phyloP scores from a whole-genome alignment of 2,113 vertebrate genomes.

The Rhegmatorhina hoffmannsi region DNA sequence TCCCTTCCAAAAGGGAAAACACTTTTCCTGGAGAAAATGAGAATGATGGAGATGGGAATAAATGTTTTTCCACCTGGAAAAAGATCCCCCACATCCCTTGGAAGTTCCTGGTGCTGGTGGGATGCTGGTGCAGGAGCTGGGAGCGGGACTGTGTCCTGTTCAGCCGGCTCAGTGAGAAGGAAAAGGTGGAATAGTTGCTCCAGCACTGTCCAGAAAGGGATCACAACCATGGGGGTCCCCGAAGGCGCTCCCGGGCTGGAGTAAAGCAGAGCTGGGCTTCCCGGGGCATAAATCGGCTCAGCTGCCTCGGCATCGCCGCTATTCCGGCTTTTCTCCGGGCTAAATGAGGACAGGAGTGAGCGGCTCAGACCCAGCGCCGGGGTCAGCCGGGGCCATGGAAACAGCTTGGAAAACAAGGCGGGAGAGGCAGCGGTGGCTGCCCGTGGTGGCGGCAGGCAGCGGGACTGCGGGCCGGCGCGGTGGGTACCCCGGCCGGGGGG shows the following conservation, averaged over 20 bases:
- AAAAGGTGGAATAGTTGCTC: not conserved
- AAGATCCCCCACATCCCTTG: not conserved
- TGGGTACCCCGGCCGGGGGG: not conserved
- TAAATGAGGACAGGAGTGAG: conserved; percentile 62
- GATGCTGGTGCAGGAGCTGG: accelerated
- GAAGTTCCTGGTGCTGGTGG: accelerated
- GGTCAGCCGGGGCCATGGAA: conserved; percentile 54
- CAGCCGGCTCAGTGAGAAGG: not conserved
- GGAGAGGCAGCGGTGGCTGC: not conserved
- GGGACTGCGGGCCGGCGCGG: accelerated
- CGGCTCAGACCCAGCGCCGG: conserved; percentile 32
- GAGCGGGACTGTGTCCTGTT: accelerated
- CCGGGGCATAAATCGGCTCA: not conserved
- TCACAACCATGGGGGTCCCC: accelerated
- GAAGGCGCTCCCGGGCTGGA: accelerated
- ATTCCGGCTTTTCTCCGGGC: conserved; percentile 35
- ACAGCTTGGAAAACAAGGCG: conserved; percentile 41
- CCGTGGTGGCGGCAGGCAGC: not conserved
- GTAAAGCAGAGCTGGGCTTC: not conserved
- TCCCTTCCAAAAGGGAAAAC: not conserved
- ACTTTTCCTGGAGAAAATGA: not conserved
- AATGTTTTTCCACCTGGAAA: not conserved
- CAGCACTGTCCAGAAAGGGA: accelerated
- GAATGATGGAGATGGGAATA: not conserved
- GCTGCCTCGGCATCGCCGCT: not conserved